phyloP scores from a whole-genome alignment of 2,888 invertebrate species.

The Sinohyriopsis cumingii region DNA sequence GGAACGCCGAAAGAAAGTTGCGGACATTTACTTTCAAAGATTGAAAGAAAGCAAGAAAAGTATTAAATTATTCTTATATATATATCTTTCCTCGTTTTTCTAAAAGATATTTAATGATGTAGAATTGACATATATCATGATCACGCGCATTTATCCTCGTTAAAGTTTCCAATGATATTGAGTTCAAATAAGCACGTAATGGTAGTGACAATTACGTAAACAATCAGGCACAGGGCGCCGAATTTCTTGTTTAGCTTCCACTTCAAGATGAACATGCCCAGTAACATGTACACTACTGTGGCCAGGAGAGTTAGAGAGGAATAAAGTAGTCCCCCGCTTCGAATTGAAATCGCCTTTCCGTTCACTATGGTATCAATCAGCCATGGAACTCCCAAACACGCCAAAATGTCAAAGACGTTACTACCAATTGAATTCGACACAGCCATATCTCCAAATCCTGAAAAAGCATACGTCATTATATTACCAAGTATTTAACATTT shows the following conservation, averaged over 20 bases:
- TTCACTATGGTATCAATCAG: slow-evolving; percentile 54
- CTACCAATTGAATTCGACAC: slow-evolving; percentile 70
- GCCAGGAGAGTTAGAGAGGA: slow-evolving; percentile 85
- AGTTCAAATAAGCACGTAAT: slow-evolving; percentile 86
- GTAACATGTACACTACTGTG: slow-evolving; percentile 82
- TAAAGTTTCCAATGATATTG: slow-evolving; percentile 91
- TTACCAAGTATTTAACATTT: not conserved
- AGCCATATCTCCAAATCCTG: slow-evolving; percentile 70
- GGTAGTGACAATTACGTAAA: slow-evolving; percentile 82
- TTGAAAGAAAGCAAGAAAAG: too few species aligned
- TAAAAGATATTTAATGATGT: too few species aligned
- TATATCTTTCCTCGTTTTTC: too few species aligned
- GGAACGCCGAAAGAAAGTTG: too few species aligned
- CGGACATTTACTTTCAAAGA: too few species aligned
- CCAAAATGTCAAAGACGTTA: slow-evolving; percentile 69
- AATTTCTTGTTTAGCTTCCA: slow-evolving; percentile 79
- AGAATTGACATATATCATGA: too few species aligned
- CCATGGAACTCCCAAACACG: slow-evolving; percentile 70
- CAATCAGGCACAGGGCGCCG: slow-evolving; percentile 79
- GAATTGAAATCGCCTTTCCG: slow-evolving; percentile 82
- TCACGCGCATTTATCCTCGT: slow-evolving; percentile 83
- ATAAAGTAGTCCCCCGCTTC: slow-evolving; percentile 86
- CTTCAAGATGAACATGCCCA: slow-evolving; percentile 80
- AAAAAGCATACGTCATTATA: slow-evolving; percentile 2
- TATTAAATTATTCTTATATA: too few species aligned